A percentile compares a stretch with the other conserved stretches of the same genome.
phyloP scores from a whole-genome alignment of 2,797 vertebrate species.

The Eulemur mongoz region DNA sequence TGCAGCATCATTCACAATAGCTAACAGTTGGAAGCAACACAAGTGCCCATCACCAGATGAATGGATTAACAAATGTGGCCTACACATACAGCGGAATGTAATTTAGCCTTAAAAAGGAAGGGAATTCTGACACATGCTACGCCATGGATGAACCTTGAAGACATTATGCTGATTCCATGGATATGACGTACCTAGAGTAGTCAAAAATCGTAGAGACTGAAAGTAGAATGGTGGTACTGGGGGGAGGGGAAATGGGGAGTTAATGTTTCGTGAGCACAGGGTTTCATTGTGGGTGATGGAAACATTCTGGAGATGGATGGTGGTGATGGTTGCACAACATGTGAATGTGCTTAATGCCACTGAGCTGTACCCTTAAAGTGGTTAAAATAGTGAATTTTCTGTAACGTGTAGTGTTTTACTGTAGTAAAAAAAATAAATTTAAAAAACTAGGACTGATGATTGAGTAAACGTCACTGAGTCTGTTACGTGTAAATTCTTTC shows the following conservation, averaged over 20 bases:
- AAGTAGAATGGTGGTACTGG: not conserved
- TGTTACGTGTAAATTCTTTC: not conserved
- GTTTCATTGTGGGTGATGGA: not conserved
- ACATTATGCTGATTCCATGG: not conserved
- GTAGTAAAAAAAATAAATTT: not conserved
- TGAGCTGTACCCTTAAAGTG: not conserved
- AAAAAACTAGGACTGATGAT: not conserved
- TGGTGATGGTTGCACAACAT: not conserved
- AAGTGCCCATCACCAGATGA: rapidly evolving
- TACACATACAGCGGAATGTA: rapidly evolving
- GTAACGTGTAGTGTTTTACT: not conserved
- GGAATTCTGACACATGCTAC: not conserved
- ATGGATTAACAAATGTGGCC: not conserved
- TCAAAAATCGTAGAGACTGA: rapidly evolving
- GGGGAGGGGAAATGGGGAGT: not conserved
- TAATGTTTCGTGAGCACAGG: not conserved
- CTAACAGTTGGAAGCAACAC: not conserved
- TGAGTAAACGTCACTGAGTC: not conserved
- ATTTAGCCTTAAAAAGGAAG: not conserved
- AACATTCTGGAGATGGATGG: not conserved
- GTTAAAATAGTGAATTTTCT: not conserved
- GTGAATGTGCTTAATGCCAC: not conserved
- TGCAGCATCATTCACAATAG: not conserved
- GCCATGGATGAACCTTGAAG: not conserved
- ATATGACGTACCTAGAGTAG: not conserved